phyloP scores from a whole-genome alignment of 2,797 vertebrate genomes.

The Hephaestus fuliginosus region DNA sequence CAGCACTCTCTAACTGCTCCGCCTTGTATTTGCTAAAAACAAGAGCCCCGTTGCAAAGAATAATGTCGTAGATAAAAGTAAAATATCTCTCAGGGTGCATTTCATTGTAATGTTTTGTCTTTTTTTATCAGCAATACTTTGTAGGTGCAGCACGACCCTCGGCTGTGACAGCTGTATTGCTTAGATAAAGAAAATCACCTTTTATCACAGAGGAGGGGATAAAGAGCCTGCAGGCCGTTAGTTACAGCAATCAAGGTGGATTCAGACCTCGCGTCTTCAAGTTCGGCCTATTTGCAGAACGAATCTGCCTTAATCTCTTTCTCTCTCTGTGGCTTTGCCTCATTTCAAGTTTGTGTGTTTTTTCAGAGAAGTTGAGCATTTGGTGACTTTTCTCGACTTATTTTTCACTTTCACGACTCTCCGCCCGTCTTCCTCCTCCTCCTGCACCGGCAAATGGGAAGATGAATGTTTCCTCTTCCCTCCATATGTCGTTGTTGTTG shows the following conservation, averaged over 20 bases:
- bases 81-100: background rate
- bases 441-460: background rate
- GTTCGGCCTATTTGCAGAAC: slow-evolving; percentile 9
- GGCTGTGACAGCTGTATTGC: background rate
- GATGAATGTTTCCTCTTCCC: slow-evolving; percentile 7
- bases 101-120: background rate
- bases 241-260: slow-evolving; percentile 18
- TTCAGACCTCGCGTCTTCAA: background rate
- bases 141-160: background rate
- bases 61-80: background rate
- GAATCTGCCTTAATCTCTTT: slow-evolving; percentile 16
- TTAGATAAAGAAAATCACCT: slow-evolving; percentile 32
- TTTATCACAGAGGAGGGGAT: slow-evolving; percentile 5
- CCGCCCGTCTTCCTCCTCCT: background rate
- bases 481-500: background rate
- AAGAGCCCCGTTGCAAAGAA: background rate
- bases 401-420: background rate
- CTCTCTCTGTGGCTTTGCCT: slow-evolving; percentile 8
- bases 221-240: background rate
- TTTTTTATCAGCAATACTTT: background rate
- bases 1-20: background rate
- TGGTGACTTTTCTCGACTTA: background rate
- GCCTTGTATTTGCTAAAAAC: background rate
- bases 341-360: background rate
- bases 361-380: background rate